These are phyloP conservation scores for Actinernus sp. DNA, from an alignment of 92 coral and sea anemone species.

Conservation along the genomic window DNA sequence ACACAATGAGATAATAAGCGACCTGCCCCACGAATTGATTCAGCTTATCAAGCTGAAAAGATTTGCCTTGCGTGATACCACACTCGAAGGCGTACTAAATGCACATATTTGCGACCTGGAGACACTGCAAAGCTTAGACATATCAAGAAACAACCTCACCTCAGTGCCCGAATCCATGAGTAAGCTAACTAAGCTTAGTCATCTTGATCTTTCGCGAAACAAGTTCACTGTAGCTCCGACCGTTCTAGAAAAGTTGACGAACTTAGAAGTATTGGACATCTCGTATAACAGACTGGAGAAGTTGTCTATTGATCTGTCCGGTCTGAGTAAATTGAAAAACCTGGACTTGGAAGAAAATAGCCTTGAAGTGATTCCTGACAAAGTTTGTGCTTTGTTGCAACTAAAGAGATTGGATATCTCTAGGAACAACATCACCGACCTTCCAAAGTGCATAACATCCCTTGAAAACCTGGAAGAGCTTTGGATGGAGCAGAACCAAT, in stretches of 20 bases:
- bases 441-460: constrained; percentile 14
- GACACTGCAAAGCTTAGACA: constrained; percentile 13
- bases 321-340: constrained; percentile 1
- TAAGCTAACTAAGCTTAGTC: neutral
- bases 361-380: constrained; percentile 14
- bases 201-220: constrained; percentile 24
- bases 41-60: constrained; percentile 12
- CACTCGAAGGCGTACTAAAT: constrained; percentile 11
- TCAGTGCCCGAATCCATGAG: constrained; percentile 30
- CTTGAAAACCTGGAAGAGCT: constrained; percentile 20
- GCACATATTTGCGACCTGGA: constrained; percentile 14
- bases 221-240: constrained; percentile 17
- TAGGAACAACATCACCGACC: constrained; percentile 17
- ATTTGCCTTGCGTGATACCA: constrained; percentile 14
- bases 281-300: constrained; percentile 35
- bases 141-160: constrained; percentile 13
- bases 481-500: constrained; percentile 46
- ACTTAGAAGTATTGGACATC: constrained; percentile 30
- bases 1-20: constrained; percentile 13
- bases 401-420: constrained; percentile 45
- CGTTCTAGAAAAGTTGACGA: constrained; percentile 16
- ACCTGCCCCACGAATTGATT: constrained; percentile 27
- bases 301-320: constrained; percentile 24
- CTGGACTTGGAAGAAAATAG: constrained; percentile 46
- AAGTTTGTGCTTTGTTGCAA: constrained; percentile 13